Conservation (phyloP, 2,888 invertebrate genomes). For the Melolontha melolontha region DNA sequence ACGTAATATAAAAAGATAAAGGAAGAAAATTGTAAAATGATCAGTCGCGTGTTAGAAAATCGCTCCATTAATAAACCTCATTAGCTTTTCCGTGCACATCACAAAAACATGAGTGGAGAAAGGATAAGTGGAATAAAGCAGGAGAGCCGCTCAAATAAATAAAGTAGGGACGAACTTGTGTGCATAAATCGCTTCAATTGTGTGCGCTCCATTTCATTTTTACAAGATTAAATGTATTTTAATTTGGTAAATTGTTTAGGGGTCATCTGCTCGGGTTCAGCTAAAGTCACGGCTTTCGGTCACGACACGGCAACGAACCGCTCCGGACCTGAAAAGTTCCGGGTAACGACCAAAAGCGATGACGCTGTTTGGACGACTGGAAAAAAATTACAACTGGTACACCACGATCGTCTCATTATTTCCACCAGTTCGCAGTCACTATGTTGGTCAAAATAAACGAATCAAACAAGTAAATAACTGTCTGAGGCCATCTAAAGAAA, state of each 20-base stretch:
- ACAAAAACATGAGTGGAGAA: background rate
- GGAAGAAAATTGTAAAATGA: slow-evolving; percentile 1
- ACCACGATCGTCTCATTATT: slow-evolving; percentile 29
- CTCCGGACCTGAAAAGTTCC: slow-evolving; percentile 40
- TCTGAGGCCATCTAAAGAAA: slow-evolving; percentile 1
- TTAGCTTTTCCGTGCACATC: slow-evolving; percentile 6
- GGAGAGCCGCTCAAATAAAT: background rate
- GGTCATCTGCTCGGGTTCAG: slow-evolving; percentile 49
- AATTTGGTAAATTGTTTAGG: slow-evolving; percentile 50
- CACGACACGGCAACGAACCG: slow-evolving; percentile 44
- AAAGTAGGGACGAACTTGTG: slow-evolving; percentile 4
- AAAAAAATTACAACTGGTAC: slow-evolving; percentile 28
- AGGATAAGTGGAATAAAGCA: background rate
- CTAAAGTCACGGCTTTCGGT: slow-evolving; percentile 49
- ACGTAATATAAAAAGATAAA: too few species aligned
- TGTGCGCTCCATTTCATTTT: slow-evolving; percentile 40
- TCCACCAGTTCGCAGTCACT: slow-evolving; percentile 19
- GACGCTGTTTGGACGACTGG: slow-evolving; percentile 1
- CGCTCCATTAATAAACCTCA: slow-evolving; percentile 10
- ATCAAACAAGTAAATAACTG: slow-evolving; percentile 29
- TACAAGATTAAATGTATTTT: slow-evolving; percentile 51
- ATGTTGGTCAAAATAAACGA: slow-evolving; percentile 25
- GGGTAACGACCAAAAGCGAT: slow-evolving; percentile 34
- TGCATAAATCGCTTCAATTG: slow-evolving; percentile 36
- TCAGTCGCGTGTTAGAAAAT: slow-evolving; percentile 4